Conservation (phyloP, 1,140 invertebrate species). For the Sarcophaga peregrina region DNA sequence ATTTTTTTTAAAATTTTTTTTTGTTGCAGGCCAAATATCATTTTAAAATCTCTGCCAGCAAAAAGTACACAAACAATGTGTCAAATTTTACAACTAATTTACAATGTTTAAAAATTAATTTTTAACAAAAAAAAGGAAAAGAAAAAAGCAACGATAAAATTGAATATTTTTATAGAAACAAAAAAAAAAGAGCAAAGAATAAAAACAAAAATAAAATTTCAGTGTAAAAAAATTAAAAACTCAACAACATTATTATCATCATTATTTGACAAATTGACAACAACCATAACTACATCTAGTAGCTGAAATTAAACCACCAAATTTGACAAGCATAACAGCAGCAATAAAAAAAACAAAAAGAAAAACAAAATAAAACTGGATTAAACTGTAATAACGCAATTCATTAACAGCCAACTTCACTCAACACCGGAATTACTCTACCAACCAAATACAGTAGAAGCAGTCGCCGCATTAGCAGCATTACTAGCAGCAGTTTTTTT, state of each 20-base stretch:
- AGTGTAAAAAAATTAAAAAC: neutral
- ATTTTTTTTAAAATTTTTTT: neutral
- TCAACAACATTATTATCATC: constrained; percentile 15
- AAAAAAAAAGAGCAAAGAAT: no score
- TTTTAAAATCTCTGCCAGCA: neutral
- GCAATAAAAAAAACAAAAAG: no score
- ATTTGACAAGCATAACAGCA: constrained; percentile 31
- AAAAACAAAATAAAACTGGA: no score
- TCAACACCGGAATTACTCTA: neutral
- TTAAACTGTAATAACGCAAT: constrained; percentile 10
- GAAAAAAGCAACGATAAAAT: no score
- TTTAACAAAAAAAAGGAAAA: neutral
- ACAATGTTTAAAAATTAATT: neutral
- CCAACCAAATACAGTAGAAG: no score
- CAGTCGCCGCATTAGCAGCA: no score
- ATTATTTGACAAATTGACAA: constrained; percentile 37
- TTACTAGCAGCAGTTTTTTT: no score
- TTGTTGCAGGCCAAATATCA: no score
- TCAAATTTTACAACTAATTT: constrained; percentile 10
- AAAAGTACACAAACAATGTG: neutral
- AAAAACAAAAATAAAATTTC: no score
- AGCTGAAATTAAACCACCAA: constrained; percentile 20
- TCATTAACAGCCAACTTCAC: neutral
- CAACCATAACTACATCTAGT: neutral
- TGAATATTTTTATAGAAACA: no score